Conservation (phyloP, 2,113 vertebrate species). For the Tetrax tetrax region DNA sequence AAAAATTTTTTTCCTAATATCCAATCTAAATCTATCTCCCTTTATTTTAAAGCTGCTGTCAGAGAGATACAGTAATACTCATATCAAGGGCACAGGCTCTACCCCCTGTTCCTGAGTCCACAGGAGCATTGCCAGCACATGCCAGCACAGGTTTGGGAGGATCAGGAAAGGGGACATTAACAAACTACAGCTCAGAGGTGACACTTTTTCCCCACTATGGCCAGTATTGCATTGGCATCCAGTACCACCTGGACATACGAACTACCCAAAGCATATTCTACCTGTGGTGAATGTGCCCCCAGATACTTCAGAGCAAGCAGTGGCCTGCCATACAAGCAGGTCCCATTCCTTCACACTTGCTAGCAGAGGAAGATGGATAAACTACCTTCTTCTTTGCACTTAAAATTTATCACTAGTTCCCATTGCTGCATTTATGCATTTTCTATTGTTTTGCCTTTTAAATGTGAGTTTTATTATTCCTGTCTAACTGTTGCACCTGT, state of each 20-base stretch:
- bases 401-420: neutral
- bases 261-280: neutral
- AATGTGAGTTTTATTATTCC: neutral
- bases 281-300: neutral
- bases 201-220: neutral
- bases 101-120: neutral
- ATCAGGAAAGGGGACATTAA: neutral
- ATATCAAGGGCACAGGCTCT: neutral
- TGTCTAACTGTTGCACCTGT: neutral
- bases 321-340: neutral
- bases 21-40: too few species aligned
- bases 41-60: neutral
- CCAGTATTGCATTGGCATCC: neutral
- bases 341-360: neutral
- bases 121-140: neutral
- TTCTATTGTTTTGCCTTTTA: neutral
- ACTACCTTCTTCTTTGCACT: neutral
- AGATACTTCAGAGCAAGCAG: neutral
- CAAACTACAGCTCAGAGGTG: neutral
- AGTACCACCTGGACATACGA: neutral
- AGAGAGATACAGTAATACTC: neutral
- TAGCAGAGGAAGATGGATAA: neutral
- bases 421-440: neutral
- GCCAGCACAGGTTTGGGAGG: neutral
- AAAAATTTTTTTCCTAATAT: too few species aligned